Percentiles rank a stretch among this genome's conserved stretches.
Conservation (phyloP, 2,888 invertebrate species). For the Sussaba pulchella region DNA sequence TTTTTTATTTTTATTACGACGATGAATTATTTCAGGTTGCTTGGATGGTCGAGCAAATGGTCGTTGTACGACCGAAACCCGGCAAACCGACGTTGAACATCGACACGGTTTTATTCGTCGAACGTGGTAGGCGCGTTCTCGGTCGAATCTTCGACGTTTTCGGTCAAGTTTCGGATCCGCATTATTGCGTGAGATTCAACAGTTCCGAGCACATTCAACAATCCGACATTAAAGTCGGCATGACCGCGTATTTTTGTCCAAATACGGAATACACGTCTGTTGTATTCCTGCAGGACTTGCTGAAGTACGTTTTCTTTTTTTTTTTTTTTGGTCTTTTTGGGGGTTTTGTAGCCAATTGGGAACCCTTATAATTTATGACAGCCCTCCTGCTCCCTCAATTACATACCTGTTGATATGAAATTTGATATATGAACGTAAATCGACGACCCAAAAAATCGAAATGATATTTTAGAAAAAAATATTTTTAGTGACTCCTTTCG, state of each 20-base stretch:
- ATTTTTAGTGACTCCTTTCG: no score
- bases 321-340: not conserved
- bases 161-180: conserved; percentile 93
- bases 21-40: conserved; percentile 85
- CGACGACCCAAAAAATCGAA: no score
- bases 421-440: no score
- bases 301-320: conserved; percentile 86
- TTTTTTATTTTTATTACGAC: conserved; percentile 44
- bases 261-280: conserved; percentile 90
- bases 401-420: no score
- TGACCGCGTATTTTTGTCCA: conserved; percentile 93
- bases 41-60: conserved; percentile 84
- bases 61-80: conserved; percentile 90
- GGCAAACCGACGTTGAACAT: conserved; percentile 92
- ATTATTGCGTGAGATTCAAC: conserved; percentile 97
- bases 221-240: conserved; percentile 88
- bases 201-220: conserved; percentile 90
- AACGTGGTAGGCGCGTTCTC: conserved; percentile 90
- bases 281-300: conserved; percentile 90
- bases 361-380: no score
- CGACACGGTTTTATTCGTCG: conserved; percentile 94
- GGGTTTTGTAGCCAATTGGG: no score
- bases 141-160: conserved; percentile 96
- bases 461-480: no score
- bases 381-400: no score